Conservation (phyloP, 2,888 invertebrate genomes). For the Cataglyphis livida region DNA sequence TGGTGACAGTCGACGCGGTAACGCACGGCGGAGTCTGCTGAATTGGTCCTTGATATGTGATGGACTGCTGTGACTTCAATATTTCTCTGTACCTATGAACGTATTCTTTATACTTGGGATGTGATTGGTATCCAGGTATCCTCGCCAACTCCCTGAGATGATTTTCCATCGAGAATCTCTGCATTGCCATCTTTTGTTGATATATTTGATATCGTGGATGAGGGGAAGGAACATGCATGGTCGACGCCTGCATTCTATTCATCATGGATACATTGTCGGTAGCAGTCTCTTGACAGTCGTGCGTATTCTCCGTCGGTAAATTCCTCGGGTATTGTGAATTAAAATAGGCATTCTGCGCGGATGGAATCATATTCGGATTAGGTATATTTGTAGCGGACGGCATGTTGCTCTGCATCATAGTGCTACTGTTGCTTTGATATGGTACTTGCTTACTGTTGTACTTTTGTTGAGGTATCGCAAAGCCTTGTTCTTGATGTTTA, state of each 20-base stretch:
- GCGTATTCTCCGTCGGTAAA: slow-evolving; percentile 74
- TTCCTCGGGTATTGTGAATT: slow-evolving; percentile 73
- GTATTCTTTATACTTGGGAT: slow-evolving; percentile 83
- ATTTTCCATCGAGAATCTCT: slow-evolving; percentile 80
- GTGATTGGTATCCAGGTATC: slow-evolving; percentile 82
- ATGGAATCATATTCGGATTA: slow-evolving; percentile 61
- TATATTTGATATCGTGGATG: slow-evolving; percentile 79
- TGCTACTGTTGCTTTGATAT: slow-evolving; percentile 70
- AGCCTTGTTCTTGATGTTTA: slow-evolving; percentile 76
- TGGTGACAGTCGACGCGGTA: slow-evolving; percentile 54
- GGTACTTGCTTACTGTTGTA: slow-evolving; percentile 69
- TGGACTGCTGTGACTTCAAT: slow-evolving; percentile 79
- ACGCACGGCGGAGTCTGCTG: slow-evolving; percentile 71
- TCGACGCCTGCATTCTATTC: slow-evolving; percentile 68
- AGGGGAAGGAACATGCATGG: slow-evolving; percentile 52
- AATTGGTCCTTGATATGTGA: slow-evolving; percentile 79
- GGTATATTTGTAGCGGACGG: slow-evolving; percentile 66
- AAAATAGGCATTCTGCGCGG: slow-evolving; percentile 76
- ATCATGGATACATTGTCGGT: slow-evolving; percentile 54
- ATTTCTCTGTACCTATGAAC: slow-evolving; percentile 80
- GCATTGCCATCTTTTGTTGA: slow-evolving; percentile 82
- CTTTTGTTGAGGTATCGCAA: slow-evolving; percentile 73
- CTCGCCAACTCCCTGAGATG: slow-evolving; percentile 80
- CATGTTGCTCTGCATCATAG: slow-evolving; percentile 71
- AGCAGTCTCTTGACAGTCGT: slow-evolving; percentile 74